Percentiles rank a stretch among this genome's conserved stretches.
Conservation (phyloP, 2,797 vertebrate species). For the Paguma larvata region DNA sequence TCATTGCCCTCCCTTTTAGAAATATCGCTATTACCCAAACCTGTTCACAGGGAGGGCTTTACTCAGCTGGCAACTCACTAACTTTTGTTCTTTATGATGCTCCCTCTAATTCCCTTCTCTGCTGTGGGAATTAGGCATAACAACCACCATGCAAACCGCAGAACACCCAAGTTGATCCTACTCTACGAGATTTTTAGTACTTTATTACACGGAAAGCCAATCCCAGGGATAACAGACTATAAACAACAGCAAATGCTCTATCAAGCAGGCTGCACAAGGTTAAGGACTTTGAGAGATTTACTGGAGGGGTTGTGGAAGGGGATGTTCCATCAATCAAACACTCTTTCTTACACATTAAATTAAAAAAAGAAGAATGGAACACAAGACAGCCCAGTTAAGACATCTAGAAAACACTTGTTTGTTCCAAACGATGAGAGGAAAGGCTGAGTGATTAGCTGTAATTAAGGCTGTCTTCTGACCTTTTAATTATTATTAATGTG, state of each 20-base stretch:
- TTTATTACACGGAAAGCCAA: slow-evolving; percentile 89
- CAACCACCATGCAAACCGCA: slow-evolving; percentile 91
- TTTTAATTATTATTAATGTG: slow-evolving; percentile 85
- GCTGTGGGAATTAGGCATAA: slow-evolving; percentile 95
- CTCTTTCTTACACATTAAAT: slow-evolving; percentile 81
- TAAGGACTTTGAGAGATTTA: slow-evolving; percentile 87
- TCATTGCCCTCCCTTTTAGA: slow-evolving; percentile 93
- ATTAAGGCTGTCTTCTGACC: slow-evolving; percentile 55
- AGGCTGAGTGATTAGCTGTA: slow-evolving; percentile 77
- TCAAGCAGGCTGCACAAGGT: slow-evolving; percentile 85
- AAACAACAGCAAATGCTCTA: slow-evolving; percentile 88
- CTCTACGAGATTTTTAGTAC: slow-evolving; percentile 87
- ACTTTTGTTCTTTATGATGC: slow-evolving; percentile 91
- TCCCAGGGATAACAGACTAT: slow-evolving; percentile 88
- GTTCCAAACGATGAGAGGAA: slow-evolving; percentile 81
- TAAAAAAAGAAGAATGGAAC: slow-evolving; percentile 70
- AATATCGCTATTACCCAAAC: slow-evolving; percentile 91
- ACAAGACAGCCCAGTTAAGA: slow-evolving; percentile 58
- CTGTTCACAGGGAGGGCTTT: slow-evolving; percentile 91
- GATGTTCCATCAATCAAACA: slow-evolving; percentile 85
- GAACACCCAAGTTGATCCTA: slow-evolving; percentile 95
- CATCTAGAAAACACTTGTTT: slow-evolving; percentile 76
- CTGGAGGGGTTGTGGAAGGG: slow-evolving; percentile 61
- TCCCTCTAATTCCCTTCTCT: slow-evolving; percentile 89
- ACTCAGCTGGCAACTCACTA: slow-evolving; percentile 90